These are phyloP conservation scores for Columbina picui DNA, from an alignment of 2,113 vertebrate species.

Conservation along the genomic window DNA sequence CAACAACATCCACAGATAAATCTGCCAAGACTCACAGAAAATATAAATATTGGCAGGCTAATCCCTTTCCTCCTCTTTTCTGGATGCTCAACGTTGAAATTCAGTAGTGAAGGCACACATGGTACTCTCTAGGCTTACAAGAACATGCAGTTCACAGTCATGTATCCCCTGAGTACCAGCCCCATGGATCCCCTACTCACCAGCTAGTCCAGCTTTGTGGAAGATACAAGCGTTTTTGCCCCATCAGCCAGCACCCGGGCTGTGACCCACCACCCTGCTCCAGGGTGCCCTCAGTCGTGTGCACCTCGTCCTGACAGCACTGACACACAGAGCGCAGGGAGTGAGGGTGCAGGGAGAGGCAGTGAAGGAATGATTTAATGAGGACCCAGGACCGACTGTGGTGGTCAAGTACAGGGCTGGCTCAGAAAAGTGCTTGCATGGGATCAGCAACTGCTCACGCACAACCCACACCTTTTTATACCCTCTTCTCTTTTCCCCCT, in stretches of 20 bases:
- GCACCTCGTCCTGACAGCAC: not conserved
- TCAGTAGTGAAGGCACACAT: not conserved
- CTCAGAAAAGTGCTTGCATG: not conserved
- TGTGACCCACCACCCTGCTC: not conserved
- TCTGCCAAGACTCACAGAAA: not conserved
- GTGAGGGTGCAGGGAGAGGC: not conserved
- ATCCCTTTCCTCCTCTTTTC: not conserved
- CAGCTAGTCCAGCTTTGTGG: not conserved
- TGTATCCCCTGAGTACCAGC: too few species aligned
- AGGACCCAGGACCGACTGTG: not conserved
- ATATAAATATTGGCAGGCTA: not conserved
- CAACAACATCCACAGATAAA: not conserved
- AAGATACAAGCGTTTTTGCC: not conserved
- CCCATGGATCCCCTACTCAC: not conserved
- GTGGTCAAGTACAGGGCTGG: not conserved
- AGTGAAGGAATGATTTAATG: not conserved
- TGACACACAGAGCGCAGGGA: not conserved
- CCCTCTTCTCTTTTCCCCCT: not conserved
- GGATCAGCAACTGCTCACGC: not conserved
- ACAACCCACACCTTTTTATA: not conserved
- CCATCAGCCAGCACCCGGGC: not conserved
- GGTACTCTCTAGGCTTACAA: not conserved
- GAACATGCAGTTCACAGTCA: accelerated
- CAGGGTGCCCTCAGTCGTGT: not conserved
- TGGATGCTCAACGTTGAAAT: not conserved